Evolutionary conservation across 2,113 vertebrate species (phyloP).

Genomic region (Cyprinodon brontotheroides): DNA sequence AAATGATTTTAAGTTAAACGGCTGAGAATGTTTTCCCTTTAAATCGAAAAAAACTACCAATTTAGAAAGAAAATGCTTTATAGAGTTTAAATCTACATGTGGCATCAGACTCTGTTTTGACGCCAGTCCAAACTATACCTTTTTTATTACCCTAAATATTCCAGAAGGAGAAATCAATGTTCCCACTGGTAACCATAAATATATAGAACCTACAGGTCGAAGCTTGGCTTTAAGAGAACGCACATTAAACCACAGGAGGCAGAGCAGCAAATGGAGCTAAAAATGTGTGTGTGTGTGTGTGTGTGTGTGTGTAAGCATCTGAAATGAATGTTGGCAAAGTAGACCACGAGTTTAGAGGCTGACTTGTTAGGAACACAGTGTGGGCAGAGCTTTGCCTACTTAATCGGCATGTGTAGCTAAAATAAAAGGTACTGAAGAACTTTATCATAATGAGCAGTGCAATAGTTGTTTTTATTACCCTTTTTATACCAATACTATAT

Average conservation of each 20-base stretch:
- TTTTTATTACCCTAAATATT: conserved; percentile 37
- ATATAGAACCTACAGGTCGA: conserved; percentile 50
- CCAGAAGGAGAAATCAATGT: conserved; percentile 46
- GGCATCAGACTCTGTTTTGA: conserved; percentile 21
- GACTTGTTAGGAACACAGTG: conserved; percentile 30
- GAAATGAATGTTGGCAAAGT: conserved; percentile 17
- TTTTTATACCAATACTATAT: neutral
- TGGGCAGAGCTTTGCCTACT: conserved; percentile 13
- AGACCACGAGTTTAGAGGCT: conserved; percentile 31
- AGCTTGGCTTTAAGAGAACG: conserved; percentile 15
- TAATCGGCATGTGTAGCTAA: neutral
- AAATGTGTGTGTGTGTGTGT: neutral
- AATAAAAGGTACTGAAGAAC: neutral
- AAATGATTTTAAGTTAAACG: neutral
- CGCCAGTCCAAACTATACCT: conserved; percentile 16
- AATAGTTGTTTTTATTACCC: neutral
- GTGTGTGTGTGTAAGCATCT: neutral
- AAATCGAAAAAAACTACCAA: neutral
- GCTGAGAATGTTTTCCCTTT: neutral
- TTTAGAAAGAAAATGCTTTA: conserved; percentile 17
- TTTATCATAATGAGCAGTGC: neutral
- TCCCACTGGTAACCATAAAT: conserved; percentile 45
- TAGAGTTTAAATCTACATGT: conserved; percentile 33
- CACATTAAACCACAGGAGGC: conserved; percentile 30
- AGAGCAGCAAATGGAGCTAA: conserved; percentile 11